phyloP scores from a whole-genome alignment of 2,888 invertebrate genomes.

The Platypus cylindrus region DNA sequence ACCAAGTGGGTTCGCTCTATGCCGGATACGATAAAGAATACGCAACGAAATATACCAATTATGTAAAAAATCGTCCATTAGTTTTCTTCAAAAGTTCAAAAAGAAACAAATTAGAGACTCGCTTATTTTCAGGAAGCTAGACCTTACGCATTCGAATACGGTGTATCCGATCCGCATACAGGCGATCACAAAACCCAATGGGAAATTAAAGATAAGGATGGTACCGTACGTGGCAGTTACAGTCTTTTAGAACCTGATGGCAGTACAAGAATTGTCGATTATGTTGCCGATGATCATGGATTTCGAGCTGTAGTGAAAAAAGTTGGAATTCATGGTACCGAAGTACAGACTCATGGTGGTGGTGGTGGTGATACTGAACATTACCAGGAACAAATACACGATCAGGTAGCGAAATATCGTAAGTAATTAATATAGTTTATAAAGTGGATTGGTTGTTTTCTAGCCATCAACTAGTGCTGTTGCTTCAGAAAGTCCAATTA shows the following conservation, averaged over 20 bases:
- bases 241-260: slow-evolving; percentile 31
- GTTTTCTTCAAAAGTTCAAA: not conserved
- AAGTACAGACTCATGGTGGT: slow-evolving; percentile 18
- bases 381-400: slow-evolving; percentile 4
- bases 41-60: slow-evolving; percentile 27
- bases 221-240: slow-evolving; percentile 30
- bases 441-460: no score
- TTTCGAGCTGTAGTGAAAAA: slow-evolving; percentile 31
- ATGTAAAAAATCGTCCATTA: slow-evolving; percentile 22
- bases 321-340: slow-evolving; percentile 22
- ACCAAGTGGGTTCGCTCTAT: slow-evolving; percentile 15
- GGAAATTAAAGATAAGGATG: slow-evolving; percentile 29
- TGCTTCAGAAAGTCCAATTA: no score
- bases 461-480: no score
- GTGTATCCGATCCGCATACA: slow-evolving; percentile 29
- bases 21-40: slow-evolving; percentile 22
- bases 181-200: slow-evolving; percentile 32
- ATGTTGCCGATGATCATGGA: slow-evolving; percentile 29
- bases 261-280: slow-evolving; percentile 30
- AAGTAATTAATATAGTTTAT: no score
- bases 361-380: slow-evolving; percentile 7
- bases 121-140: slow-evolving; percentile 21
- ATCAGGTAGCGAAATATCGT: no score
- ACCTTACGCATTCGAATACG: slow-evolving; percentile 29
- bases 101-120: not conserved